Conservation (phyloP, 2,113 vertebrate species). For the Boleophthalmus pectinirostris region DNA sequence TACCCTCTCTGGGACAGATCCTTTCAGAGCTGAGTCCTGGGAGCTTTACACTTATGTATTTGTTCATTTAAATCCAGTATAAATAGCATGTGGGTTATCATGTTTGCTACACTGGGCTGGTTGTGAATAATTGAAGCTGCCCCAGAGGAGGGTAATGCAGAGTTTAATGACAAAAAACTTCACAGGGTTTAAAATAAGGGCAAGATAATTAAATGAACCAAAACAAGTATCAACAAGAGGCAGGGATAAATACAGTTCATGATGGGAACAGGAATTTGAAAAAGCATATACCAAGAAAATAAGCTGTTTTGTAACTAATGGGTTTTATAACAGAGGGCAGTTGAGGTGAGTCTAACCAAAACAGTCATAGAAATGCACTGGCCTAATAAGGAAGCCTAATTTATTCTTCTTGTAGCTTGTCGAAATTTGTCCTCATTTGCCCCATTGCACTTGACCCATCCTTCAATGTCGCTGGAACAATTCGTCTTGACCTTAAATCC, state of each 20-base stretch:
- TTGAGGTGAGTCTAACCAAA: not conserved
- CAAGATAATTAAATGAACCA: not conserved
- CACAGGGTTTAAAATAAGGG: conserved; percentile 19
- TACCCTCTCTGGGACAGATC: not conserved
- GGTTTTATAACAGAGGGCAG: not conserved
- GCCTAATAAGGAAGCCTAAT: too few species aligned
- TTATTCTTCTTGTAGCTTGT: too few species aligned
- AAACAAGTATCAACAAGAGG: not conserved
- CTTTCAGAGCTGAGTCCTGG: conserved; percentile 39
- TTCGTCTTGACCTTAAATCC: too few species aligned
- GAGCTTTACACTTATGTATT: conserved; percentile 67
- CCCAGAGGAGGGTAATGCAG: conserved; percentile 43
- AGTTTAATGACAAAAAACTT: conserved; percentile 30
- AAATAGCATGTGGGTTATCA: conserved; percentile 80
- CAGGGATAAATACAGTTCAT: not conserved
- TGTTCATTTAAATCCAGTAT: conserved; percentile 77
- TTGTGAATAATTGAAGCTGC: conserved; percentile 73
- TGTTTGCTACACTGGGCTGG: conserved; percentile 64
- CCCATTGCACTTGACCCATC: too few species aligned
- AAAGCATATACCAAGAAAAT: not conserved
- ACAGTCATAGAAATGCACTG: too few species aligned
- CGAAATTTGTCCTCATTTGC: too few species aligned
- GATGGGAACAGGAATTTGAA: not conserved
- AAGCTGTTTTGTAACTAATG: not conserved
- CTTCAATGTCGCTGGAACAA: too few species aligned